Percentiles rank a stretch among this genome's conserved stretches.
Conservation (phyloP, 2,113 vertebrate genomes). For the Lophura nycthemera region DNA sequence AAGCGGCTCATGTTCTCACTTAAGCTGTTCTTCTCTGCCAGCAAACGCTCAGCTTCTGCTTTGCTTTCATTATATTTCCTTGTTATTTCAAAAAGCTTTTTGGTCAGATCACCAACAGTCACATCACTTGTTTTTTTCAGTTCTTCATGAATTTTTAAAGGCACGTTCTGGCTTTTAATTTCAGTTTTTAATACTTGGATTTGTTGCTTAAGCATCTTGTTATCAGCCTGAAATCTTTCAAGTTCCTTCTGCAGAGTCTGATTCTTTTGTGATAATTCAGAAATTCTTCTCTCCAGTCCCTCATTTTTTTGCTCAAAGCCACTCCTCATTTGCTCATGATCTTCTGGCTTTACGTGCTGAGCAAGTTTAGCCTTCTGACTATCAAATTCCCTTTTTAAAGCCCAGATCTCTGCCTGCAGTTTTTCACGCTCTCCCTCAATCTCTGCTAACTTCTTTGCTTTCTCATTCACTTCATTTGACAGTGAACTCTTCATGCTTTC, state of each 20-base stretch:
- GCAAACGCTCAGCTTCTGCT: constrained; percentile 81
- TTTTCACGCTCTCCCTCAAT: constrained; percentile 82
- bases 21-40: constrained; percentile 79
- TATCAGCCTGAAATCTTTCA: constrained; percentile 80
- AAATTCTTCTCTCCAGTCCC: constrained; percentile 80
- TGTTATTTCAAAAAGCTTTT: constrained; percentile 84
- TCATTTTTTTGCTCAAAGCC: constrained; percentile 80
- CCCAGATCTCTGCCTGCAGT: constrained; percentile 80
- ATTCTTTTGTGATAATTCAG: constrained; percentile 83
- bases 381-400: constrained; percentile 83
- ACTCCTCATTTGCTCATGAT: constrained; percentile 80
- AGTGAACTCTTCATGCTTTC: constrained; percentile 91
- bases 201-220: constrained; percentile 84
- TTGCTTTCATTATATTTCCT: constrained; percentile 83
- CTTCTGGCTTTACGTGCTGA: constrained; percentile 71
- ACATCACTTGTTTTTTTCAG: constrained; percentile 80
- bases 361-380: constrained; percentile 59
- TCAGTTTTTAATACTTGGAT: constrained; percentile 82
- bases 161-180: constrained; percentile 85
- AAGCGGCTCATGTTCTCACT: constrained; percentile 76
- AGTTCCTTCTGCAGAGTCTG: constrained; percentile 86
- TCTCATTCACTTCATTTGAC: constrained; percentile 85
- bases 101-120: constrained; percentile 84
- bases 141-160: constrained; percentile 84
- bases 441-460: constrained; percentile 83